Base-by-base conservation (phyloP, 2,888 invertebrate genomes). In the Stramonita haemastoma region DNA sequence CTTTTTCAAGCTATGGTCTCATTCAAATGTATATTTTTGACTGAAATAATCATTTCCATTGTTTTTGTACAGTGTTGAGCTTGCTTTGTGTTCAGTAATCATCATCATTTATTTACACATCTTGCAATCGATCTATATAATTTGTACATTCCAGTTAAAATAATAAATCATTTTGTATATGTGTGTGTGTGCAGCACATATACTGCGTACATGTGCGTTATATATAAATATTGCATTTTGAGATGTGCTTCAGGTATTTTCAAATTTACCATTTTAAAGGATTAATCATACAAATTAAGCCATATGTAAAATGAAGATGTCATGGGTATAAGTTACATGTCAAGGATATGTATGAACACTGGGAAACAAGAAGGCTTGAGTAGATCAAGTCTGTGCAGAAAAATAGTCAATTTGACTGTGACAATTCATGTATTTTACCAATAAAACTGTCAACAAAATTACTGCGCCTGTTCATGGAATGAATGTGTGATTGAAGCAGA, bases 51-150 rank as follows among this genome's bases (percentile, higher is more conserved):
- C 86, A 70, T 70, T 22, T 32, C n/a, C 26, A 29, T 32, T 60
- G 46, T 66, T 73, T 87, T 87, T 87, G 85, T 60, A 66, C 46
- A 87, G 70, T 73, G 66, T 34, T 32, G 34, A 73, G 26, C 73
- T 36, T 22, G 19, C 15, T 73, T 73, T 73, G 34, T 87, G 34
- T 46, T 70, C 73, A 36, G n/a, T 19, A 36, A 15, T 19, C 66
- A 36, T 87, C 15, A 26, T 36, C 70, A 87, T 87, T 34, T 87
- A 36, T 87, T 87, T 34, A 29, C 66, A 86, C 60, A 73, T 73
- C 26, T 73, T 73, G 73, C n/a, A 73, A 73, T 73, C 26, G 6
- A 73, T 73, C 73, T n/a, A n/a, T n/a, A 73, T 79, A 32, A 32
- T 79, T 79, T 79, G 32, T 79, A 79, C 77, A 79, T 79, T 79